Percentiles rank a stretch among this genome's conserved stretches.
These are phyloP conservation scores for Torymus auratus DNA, from an alignment of 2,888 invertebrate genomes.

Conservation along the genomic window DNA sequence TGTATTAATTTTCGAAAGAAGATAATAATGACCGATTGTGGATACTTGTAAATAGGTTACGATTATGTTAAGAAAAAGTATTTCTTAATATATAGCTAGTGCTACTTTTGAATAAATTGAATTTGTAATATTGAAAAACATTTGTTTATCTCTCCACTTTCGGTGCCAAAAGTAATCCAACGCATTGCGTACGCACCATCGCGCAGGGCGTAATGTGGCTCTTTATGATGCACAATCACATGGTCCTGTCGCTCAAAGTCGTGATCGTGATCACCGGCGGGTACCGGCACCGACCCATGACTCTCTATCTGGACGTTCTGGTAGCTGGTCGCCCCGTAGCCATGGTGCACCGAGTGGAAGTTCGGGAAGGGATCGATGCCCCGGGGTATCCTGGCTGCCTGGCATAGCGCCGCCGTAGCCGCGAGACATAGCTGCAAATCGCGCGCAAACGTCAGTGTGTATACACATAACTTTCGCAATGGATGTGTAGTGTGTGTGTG, in stretches of 20 bases:
- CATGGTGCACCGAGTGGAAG: conserved; percentile 68
- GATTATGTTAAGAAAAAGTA: no score
- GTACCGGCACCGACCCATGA: conserved; percentile 65
- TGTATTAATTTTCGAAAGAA: no score
- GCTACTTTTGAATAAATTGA: no score
- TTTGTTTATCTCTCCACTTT: no score
- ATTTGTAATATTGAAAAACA: no score
- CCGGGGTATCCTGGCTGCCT: conserved; percentile 66
- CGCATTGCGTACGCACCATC: no score
- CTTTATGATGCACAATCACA: background rate
- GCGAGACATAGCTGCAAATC: conserved; percentile 65
- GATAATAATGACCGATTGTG: no score
- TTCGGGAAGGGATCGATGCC: conserved; percentile 62
- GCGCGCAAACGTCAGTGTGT: no score
- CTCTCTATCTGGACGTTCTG: conserved; percentile 70
- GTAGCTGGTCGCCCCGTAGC: conserved; percentile 72
- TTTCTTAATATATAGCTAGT: no score
- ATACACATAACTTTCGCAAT: conserved; percentile 21
- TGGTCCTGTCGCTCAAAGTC: conserved; percentile 6
- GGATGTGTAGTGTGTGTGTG: conserved; percentile 18
- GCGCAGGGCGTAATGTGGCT: no score
- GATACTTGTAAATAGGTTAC: no score
- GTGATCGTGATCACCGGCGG: conserved; percentile 53
- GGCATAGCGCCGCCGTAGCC: conserved; percentile 58
- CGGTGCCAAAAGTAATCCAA: no score